phyloP scores from a whole-genome alignment of 2,797 vertebrate species.

The Mus minutoides region DNA sequence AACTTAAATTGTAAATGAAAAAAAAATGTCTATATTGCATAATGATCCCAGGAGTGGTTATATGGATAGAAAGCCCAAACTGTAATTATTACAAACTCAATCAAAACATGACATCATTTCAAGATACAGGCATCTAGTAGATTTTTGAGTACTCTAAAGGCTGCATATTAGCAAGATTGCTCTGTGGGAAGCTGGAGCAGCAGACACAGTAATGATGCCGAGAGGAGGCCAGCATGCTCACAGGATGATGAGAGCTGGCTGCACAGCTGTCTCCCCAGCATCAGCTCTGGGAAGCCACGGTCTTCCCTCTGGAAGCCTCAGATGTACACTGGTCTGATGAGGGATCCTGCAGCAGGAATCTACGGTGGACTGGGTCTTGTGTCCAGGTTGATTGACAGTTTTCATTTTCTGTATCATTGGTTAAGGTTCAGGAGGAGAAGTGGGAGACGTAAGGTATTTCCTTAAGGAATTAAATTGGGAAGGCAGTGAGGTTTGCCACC shows the following conservation, averaged over 20 bases:
- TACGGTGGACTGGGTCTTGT: accelerated
- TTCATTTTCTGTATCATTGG: neutral
- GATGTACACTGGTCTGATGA: accelerated
- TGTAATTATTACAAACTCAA: neutral
- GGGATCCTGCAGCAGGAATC: neutral
- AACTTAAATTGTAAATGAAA: neutral
- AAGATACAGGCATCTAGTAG: neutral
- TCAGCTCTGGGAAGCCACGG: neutral
- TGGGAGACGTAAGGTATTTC: neutral
- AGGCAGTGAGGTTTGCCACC: neutral
- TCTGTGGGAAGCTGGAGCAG: neutral
- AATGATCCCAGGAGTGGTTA: neutral
- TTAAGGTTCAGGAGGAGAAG: neutral
- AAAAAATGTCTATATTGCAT: neutral
- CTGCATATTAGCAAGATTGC: neutral
- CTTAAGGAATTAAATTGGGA: neutral
- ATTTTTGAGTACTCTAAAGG: neutral
- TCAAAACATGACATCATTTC: neutral
- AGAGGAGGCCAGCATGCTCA: neutral
- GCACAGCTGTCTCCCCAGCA: accelerated
- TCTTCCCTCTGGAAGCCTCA: neutral
- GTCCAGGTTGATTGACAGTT: neutral
- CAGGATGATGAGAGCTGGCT: no score
- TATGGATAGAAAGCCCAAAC: neutral
- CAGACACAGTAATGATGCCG: neutral